Evolutionary conservation across 2,113 vertebrate species (phyloP), one percentile per base, ranked within the genome.

Genomic region (Macrotis lagotis): DNA sequence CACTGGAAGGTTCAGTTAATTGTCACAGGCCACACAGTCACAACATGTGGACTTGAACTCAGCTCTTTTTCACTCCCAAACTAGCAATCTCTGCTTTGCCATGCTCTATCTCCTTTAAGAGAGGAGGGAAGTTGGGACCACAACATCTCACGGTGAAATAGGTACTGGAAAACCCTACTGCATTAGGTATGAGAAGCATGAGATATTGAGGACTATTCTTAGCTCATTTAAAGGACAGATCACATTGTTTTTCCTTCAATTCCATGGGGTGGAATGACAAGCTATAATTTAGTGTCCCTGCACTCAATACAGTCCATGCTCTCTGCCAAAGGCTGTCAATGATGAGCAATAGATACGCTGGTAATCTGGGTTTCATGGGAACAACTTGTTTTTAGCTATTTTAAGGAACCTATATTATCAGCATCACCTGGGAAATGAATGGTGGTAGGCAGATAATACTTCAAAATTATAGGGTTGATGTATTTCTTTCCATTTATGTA

Each of bases 381-480:
- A 44, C 66, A 7, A 44, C 66, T 83, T 83, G n/a, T 83, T 83
- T 83, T 83, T 44, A 44, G 66, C 66, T 83, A 83, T 83, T 83
- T 83, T 83, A 83, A 83, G 66, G 66, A 6, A 83, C n/a, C 66
- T 83, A 44, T 24, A 44, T 83, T 83, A 44, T 83, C 66, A 83
- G n/a, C 66, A 83, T 83, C n/a, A 83, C 66, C 66, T 83, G 66
- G 66, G 66, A 83, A 83, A 83, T 83, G 66, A n/a, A 83, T 83
- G 66, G 37, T 44, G 66, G n/a, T n/a, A 83, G n/a, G 37, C 37
- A 83, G 66, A 83, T 83, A 83, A 83, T 83, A 83, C 66, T 74
- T 83, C 66, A 83, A 44, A 83, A 83, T 83, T 83, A 83, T 19
- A 83, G 37, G 66, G 66, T 24, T 44, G 66, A 83, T 44, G 66